These are phyloP conservation scores for Philopotamus ludificatus DNA, from an alignment of 1,140 invertebrate species.

Conservation along the genomic window DNA sequence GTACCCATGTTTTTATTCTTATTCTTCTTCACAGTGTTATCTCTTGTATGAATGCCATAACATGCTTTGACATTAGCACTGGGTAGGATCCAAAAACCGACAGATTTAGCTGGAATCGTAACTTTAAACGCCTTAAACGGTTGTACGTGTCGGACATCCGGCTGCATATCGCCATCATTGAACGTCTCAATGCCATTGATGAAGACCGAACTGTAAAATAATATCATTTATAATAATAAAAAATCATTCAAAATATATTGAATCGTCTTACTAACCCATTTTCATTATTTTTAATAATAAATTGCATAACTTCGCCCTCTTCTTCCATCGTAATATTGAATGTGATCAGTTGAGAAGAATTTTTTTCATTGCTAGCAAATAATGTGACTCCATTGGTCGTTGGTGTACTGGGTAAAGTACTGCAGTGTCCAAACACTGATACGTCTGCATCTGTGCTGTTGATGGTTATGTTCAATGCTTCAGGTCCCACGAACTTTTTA, in stretches of 20 bases:
- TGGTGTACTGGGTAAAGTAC: conserved; percentile 44
- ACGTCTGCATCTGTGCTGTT: conserved; percentile 44
- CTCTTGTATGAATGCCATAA: too few relatives aligned
- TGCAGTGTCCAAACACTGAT: conserved; percentile 53
- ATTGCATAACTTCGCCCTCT: conserved; percentile 32
- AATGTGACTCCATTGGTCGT: conserved; percentile 49
- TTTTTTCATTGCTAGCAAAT: conserved; percentile 50
- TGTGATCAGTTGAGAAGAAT: background rate
- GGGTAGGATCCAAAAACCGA: conserved; percentile 62
- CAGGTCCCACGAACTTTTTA: conserved; percentile 51
- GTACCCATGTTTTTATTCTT: conserved; percentile 13
- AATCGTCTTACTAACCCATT: conserved; percentile 23
- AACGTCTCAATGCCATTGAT: conserved; percentile 56
- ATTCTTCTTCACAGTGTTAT: conserved; percentile 11
- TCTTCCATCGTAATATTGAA: conserved; percentile 15
- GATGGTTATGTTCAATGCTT: conserved; percentile 49
- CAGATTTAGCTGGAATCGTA: conserved; percentile 55
- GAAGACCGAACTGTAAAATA: conserved; percentile 54
- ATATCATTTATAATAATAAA: conserved; percentile 2
- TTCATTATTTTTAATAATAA: conserved; percentile 23
- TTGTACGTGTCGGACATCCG: conserved; percentile 49
- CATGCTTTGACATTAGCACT: conserved; percentile 54
- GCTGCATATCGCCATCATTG: conserved; percentile 54
- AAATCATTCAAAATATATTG: background rate
- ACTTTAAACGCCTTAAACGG: conserved; percentile 52